phyloP scores from a whole-genome alignment of 2,888 invertebrate species.

The Erebia epiphron region DNA sequence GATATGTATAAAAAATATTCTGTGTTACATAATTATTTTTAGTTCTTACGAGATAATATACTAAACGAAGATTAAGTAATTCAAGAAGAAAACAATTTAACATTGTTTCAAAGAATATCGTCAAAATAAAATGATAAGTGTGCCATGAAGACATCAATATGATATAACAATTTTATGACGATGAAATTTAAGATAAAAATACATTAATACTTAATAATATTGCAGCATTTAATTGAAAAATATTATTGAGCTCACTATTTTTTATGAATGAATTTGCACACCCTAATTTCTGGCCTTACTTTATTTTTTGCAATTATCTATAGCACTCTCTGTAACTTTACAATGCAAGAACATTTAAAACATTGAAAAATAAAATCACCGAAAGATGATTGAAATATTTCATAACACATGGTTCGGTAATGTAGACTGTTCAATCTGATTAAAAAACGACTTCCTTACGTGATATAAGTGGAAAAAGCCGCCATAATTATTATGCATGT shows the following conservation, averaged over 20 bases:
- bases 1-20: background rate
- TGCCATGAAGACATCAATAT: background rate
- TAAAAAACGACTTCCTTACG: background rate
- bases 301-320: too few relatives aligned
- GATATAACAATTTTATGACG: background rate
- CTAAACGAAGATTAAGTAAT: background rate
- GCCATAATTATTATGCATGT: constrained; percentile 34
- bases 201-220: too few relatives aligned
- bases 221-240: too few relatives aligned
- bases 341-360: too few relatives aligned
- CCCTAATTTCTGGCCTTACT: too few relatives aligned
- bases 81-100: background rate
- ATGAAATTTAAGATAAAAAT: background rate
- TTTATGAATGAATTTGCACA: too few relatives aligned
- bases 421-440: too few relatives aligned
- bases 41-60: background rate
- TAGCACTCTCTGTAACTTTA: too few relatives aligned
- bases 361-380: too few relatives aligned
- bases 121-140: background rate
- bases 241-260: too few relatives aligned
- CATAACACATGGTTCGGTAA: too few relatives aligned
- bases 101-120: background rate
- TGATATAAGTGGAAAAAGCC: constrained; percentile 34
- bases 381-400: too few relatives aligned
- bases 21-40: background rate